These are phyloP conservation scores for Lysiphlebus fabarum DNA, from an alignment of 1,140 invertebrate species.

Conservation along the genomic window DNA sequence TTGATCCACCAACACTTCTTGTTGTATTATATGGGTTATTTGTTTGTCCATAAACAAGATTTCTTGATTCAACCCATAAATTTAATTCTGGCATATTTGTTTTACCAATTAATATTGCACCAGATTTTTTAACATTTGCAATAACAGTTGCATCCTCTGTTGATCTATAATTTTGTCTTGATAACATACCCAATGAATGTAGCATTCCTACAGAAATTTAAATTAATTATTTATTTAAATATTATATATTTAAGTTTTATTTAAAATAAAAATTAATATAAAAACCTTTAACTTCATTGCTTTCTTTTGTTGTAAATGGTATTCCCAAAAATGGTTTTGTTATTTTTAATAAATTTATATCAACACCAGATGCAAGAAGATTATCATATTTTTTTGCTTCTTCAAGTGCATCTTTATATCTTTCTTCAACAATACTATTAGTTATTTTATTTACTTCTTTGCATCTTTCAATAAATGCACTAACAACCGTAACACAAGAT, in stretches of 20 bases:
- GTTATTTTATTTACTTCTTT: conserved; percentile 73
- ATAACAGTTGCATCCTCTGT: conserved; percentile 76
- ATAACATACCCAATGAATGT: conserved; percentile 65
- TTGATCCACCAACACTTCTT: conserved; percentile 80
- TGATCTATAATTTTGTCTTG: conserved; percentile 58
- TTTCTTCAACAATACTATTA: conserved; percentile 78
- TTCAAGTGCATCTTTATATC: conserved; percentile 71
- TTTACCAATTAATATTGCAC: conserved; percentile 84
- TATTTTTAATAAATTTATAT: conserved; percentile 55
- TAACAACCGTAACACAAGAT: conserved; percentile 69
- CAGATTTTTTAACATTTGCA: conserved; percentile 68
- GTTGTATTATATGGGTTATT: conserved; percentile 88
- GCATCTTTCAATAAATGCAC: conserved; percentile 73
- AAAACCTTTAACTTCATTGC: conserved; percentile 60
- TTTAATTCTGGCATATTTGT: conserved; percentile 91
- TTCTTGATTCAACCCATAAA: conserved; percentile 83
- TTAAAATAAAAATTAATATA: neutral
- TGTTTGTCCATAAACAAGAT: conserved; percentile 88
- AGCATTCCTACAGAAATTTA: conserved; percentile 55
- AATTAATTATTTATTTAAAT: conserved; percentile 3
- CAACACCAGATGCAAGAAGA: conserved; percentile 58
- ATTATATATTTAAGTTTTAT: conserved; percentile 3
- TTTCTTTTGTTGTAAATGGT: conserved; percentile 78
- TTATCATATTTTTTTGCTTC: conserved; percentile 73
- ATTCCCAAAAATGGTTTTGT: conserved; percentile 72